Base-by-base conservation (phyloP, 2,113 vertebrate species). In the Bothrops jararaca region DNA sequence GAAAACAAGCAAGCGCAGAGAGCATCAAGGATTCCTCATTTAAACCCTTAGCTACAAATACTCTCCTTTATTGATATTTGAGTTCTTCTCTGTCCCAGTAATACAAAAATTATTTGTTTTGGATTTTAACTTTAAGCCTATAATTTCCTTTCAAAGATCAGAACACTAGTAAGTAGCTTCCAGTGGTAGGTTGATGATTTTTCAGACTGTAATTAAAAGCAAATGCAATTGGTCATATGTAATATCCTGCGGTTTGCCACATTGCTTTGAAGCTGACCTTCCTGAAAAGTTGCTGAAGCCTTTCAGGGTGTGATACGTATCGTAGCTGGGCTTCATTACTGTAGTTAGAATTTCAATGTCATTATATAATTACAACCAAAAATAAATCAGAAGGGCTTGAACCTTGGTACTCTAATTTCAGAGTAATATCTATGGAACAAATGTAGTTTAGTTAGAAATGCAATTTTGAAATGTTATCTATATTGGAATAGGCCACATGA, bases 151-250 rank as follows among this genome's bases (percentile, higher is more conserved):
- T 42, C 57, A 22, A 91, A 94, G 94, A 93, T 97, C 95, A 95
- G 86, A 89, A 96, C 96, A 95, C 95, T 52, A 91, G 94, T 34
- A 91, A 94, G 74, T 95, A 93, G 95, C 95, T 96, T 96, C 93
- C 3, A 2, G 89, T 92, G 90, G 93, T 93, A 96, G 42, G 74
- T 60, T 86, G 92, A 89, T 92, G 90, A 95, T 93, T 96, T 95
- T 96, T 97, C 94, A 90, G 92, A 91, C 93, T 89, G 85, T 96
- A 97, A 96, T 95, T 97, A 95, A 97, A 97, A 97, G 89, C 95
- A 96, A 97, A 97, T 96, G 95, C 93, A 96, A 97, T 96, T 93
- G 94, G 96, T 94, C 95, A 93, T 93, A 96, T 93, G 95, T 92
- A 96, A 85, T 94, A 94, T 94, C 95, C 95, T 95, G 95, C 95